phyloP scores from a whole-genome alignment of 1,140 invertebrate species.

The Meteorus sp. region DNA sequence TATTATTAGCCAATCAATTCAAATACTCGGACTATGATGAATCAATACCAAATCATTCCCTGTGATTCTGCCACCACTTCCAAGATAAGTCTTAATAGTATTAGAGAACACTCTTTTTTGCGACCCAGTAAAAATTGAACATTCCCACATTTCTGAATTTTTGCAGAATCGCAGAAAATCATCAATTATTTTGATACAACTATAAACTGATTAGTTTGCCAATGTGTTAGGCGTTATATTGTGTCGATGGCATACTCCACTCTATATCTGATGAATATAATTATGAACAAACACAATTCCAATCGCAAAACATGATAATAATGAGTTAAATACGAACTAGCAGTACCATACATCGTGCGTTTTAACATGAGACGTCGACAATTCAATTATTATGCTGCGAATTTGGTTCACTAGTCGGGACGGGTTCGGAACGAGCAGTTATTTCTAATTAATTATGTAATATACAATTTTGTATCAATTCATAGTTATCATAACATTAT shows the following conservation, averaged over 20 bases:
- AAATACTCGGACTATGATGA: not conserved
- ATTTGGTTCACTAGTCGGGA: not conserved
- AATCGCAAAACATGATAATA: too few species aligned
- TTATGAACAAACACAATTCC: slow-evolving; percentile 1
- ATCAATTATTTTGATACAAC: slow-evolving; percentile 7
- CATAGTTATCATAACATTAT: too few species aligned
- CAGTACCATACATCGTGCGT: slow-evolving; percentile 50
- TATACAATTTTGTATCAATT: too few species aligned
- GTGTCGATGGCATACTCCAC: slow-evolving; percentile 7
- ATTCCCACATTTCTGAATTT: not conserved
- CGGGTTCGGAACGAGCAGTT: slow-evolving; percentile 1
- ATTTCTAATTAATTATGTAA: slow-evolving; percentile 5
- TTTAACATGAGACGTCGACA: slow-evolving; percentile 32
- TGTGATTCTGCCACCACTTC: slow-evolving; percentile 9
- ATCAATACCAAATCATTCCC: not conserved
- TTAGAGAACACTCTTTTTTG: slow-evolving; percentile 1
- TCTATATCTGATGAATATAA: too few species aligned
- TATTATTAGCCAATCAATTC: not conserved
- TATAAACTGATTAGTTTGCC: slow-evolving; percentile 29
- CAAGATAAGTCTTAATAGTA: slow-evolving; percentile 12
- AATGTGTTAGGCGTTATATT: slow-evolving; percentile 26
- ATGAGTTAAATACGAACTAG: slow-evolving; percentile 26
- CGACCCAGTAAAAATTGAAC: too few species aligned
- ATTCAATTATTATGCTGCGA: slow-evolving; percentile 18
- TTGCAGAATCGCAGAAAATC: slow-evolving; percentile 9